Percentiles rank a stretch among this genome's conserved stretches.
These are phyloP conservation scores for Augochlora pura DNA, from an alignment of 1,140 invertebrate species.

Conservation along the genomic window DNA sequence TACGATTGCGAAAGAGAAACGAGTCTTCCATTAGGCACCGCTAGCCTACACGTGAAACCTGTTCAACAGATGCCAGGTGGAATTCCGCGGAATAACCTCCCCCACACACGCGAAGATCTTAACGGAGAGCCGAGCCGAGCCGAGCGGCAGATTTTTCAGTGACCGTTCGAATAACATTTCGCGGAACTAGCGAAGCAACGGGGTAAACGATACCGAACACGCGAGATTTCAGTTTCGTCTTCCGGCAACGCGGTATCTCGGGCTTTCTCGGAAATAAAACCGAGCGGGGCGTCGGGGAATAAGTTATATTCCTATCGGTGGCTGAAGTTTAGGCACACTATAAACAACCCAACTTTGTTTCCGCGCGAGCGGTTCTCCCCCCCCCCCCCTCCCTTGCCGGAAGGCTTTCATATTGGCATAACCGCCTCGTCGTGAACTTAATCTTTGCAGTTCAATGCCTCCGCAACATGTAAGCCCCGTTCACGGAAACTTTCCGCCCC, in stretches of 20 bases:
- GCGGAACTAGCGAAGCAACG: constrained; percentile 15
- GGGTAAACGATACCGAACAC: constrained; percentile 45
- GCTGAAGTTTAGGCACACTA: constrained; percentile 40
- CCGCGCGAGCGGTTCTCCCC: no score
- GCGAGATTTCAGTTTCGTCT: constrained; percentile 34
- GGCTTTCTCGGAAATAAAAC: constrained; percentile 44
- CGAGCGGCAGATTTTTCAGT: not conserved
- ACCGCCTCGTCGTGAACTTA: constrained; percentile 35
- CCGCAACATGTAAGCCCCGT: constrained; percentile 8
- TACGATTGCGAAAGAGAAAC: no score
- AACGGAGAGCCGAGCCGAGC: no score
- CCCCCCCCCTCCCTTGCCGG: no score
- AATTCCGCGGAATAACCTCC: not conserved
- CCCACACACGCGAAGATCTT: no score
- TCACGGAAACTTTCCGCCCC: constrained; percentile 31
- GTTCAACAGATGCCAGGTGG: not conserved
- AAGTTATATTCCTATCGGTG: constrained; percentile 45
- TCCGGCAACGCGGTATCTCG: constrained; percentile 7
- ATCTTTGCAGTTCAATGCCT: constrained; percentile 45
- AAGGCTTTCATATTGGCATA: constrained; percentile 58
- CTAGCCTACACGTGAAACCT: not conserved
- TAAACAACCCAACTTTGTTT: constrained; percentile 54
- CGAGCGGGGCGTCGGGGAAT: not conserved
- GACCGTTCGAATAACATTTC: not conserved
- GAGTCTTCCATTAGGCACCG: no score